These are phyloP conservation scores for Onychorhynchus coronatus DNA, from an alignment of 2,113 vertebrate species.

Conservation along the genomic window DNA sequence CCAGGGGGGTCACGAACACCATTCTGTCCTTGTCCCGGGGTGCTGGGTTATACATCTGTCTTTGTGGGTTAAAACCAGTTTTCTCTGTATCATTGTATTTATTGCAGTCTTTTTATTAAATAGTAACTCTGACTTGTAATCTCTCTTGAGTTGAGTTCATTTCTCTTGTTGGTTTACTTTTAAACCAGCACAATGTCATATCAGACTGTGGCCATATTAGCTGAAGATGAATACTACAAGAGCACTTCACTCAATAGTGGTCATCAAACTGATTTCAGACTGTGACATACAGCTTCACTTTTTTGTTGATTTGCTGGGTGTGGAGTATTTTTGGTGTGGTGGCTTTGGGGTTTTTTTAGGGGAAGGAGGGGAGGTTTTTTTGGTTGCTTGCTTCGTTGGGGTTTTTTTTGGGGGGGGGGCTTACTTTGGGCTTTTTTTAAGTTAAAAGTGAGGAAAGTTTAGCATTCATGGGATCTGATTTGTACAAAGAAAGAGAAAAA, in stretches of 20 bases:
- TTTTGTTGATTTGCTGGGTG: neutral
- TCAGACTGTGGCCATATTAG: neutral
- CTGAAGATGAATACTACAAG: neutral
- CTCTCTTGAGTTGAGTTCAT: too few relatives aligned
- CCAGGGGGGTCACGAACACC: too few relatives aligned
- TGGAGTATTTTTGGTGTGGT: neutral
- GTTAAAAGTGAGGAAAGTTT: neutral
- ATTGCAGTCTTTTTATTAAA: too few relatives aligned
- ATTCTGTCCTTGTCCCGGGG: too few relatives aligned
- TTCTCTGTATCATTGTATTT: too few relatives aligned
- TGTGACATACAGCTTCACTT: neutral
- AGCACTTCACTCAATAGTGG: neutral
- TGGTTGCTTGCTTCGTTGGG: neutral
- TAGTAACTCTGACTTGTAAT: too few relatives aligned
- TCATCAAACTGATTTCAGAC: neutral
- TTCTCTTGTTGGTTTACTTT: too few relatives aligned
- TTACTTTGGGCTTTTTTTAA: neutral
- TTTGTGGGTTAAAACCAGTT: too few relatives aligned
- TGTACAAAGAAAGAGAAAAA: neutral
- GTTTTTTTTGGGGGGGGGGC: rapidly evolving
- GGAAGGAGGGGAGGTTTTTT: neutral
- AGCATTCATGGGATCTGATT: neutral
- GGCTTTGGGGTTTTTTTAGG: neutral
- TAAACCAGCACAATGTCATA: neutral
- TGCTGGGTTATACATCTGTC: too few relatives aligned